phyloP scores from a whole-genome alignment of 2,113 vertebrate genomes.

The Vanacampus margaritifer region DNA sequence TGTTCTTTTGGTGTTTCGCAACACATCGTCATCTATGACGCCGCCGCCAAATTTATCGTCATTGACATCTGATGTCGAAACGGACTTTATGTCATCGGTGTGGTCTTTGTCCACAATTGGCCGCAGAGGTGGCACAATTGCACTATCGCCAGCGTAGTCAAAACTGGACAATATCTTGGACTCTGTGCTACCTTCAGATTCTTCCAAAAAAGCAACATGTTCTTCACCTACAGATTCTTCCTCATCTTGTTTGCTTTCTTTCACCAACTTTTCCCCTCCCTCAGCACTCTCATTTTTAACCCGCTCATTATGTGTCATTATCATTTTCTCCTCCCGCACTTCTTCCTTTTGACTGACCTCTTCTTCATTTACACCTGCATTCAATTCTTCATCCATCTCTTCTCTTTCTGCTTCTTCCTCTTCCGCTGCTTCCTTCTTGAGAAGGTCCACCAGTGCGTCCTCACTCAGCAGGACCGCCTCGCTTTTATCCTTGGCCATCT shows the following conservation, averaged over 20 bases:
- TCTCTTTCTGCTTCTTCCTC: slow-evolving; percentile 45
- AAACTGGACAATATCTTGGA: slow-evolving; percentile 57
- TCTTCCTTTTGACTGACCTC: neutral
- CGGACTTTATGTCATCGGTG: neutral
- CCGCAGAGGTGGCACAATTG: slow-evolving; percentile 32
- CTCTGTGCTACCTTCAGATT: slow-evolving; percentile 61
- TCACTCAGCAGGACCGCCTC: slow-evolving; percentile 65
- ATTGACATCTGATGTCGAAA: slow-evolving; percentile 14
- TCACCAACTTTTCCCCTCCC: slow-evolving; percentile 12
- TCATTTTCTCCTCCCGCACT: slow-evolving; percentile 5
- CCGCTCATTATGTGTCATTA: neutral
- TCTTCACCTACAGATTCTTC: slow-evolving; percentile 11
- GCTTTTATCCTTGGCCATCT: slow-evolving; percentile 28
- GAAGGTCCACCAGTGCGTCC: slow-evolving; percentile 59
- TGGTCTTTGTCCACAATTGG: slow-evolving; percentile 19
- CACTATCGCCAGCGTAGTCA: slow-evolving; percentile 57
- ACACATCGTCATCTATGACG: slow-evolving; percentile 32
- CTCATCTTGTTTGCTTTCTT: slow-evolving; percentile 12
- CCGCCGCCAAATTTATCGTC: slow-evolving; percentile 20
- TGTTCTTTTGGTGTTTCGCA: slow-evolving; percentile 29
- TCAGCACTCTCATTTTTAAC: slow-evolving; percentile 7
- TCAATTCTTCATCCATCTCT: slow-evolving; percentile 18
- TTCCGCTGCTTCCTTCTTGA: slow-evolving; percentile 57
- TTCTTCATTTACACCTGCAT: slow-evolving; percentile 11
- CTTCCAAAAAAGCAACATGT: slow-evolving; percentile 31